Evolutionary conservation across 2,113 vertebrate genomes (phyloP), one percentile per base, ranked within the genome.

Genomic region (Ceuthmochares aereus): DNA sequence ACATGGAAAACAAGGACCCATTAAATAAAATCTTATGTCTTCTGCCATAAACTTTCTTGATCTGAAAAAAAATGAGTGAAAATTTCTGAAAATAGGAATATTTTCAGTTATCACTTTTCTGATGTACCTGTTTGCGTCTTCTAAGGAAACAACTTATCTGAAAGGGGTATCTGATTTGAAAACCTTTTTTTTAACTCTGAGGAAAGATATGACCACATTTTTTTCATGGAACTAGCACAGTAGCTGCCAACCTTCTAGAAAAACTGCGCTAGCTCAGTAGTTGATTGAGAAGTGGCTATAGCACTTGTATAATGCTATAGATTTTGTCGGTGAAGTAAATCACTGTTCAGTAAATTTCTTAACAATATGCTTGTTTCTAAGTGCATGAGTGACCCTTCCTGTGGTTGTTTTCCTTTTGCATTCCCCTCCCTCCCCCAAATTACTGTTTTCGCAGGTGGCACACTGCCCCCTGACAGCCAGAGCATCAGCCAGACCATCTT

Each of bases 371-470:
- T 58, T 34, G 4, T 59, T 76, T 51, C 43, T n/a, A 40, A 55
- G 27, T 22, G 51, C 34, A 21, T 34, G 23, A 76, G 12, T 32
- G 67, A 52, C 17, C 14, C 22, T 17, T 70, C 20, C 11, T 20
- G 25, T 15, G 23, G 2, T 20, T 10, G 30, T 68, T 54, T 9
- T 1, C 4, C 13, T 9, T 17, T 7, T 79, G 9, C 7, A 7
- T 30, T 14, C 10, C 19, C 18, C 0, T 12, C 20, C 22, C 22
- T 8, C 22, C 14, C 18, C 25, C 0, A 0, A 51, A 27, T 26
- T 12, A 9, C 6, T 0, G 1, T 77, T 76, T 87, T 49, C 52
- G 60, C 83, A 84, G 54, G 59, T 25, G 54, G 30, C 74, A 87
- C 51, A 70, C 26, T 67, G 81, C 42, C 67, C 86, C 67, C 73